These are phyloP conservation scores for Drosophila sproati DNA, from an alignment of 1,140 invertebrate genomes.

Conservation along the genomic window DNA sequence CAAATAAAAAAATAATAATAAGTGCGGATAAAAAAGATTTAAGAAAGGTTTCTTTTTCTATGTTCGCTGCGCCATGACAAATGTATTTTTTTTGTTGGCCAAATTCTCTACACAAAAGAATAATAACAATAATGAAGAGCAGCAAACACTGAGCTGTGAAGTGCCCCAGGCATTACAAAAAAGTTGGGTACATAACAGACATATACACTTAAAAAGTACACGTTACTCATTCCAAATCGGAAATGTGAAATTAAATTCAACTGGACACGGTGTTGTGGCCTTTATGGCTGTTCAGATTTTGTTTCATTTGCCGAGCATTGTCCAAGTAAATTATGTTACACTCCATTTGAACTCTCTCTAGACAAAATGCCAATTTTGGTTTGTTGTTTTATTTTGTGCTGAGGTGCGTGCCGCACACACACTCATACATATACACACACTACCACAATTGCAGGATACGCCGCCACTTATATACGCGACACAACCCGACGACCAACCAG, in stretches of 20 bases:
- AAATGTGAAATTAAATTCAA: constrained; percentile 2
- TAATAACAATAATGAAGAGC: not conserved
- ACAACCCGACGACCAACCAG: constrained; percentile 9
- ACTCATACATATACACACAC: too few relatives aligned
- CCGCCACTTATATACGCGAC: constrained; percentile 31
- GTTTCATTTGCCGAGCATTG: constrained; percentile 11
- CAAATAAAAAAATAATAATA: constrained; percentile 1
- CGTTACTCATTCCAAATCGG: not conserved
- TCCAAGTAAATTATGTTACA: constrained; percentile 25
- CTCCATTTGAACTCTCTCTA: constrained; percentile 26
- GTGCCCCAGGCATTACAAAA: constrained; percentile 2
- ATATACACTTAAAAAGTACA: constrained; percentile 26
- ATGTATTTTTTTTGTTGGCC: not conserved
- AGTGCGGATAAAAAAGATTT: constrained; percentile 9
- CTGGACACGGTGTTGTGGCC: not conserved
- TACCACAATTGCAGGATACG: constrained; percentile 7
- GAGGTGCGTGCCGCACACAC: constrained; percentile 8
- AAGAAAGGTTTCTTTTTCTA: not conserved
- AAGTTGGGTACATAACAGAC: constrained; percentile 5
- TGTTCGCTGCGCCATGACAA: constrained; percentile 11
- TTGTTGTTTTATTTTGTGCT: constrained; percentile 25
- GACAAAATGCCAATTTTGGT: constrained; percentile 25
- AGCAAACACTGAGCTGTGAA: not conserved
- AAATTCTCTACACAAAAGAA: not conserved
- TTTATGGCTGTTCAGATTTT: not conserved